phyloP scores from a whole-genome alignment of 2,888 invertebrate species.

The Pomacea canaliculata region DNA sequence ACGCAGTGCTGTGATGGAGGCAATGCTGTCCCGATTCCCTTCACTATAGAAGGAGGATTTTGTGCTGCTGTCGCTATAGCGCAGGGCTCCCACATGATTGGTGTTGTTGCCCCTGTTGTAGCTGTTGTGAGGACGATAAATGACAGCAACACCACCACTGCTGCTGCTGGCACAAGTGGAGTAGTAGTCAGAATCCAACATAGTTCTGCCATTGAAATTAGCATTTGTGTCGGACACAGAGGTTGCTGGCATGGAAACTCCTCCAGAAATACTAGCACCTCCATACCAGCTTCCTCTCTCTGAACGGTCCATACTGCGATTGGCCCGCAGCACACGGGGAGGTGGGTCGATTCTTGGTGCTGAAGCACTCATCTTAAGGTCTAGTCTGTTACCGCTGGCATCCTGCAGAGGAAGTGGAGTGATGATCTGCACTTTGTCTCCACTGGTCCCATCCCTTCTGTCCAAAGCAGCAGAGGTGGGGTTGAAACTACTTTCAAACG shows the following conservation, averaged over 20 bases:
- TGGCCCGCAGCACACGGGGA: conserved; percentile 51
- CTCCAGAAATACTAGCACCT: conserved; percentile 6
- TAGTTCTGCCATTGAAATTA: conserved; percentile 41
- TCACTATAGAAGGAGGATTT: conserved; percentile 31
- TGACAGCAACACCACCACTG: conserved; percentile 18
- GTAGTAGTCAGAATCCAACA: conserved; percentile 57
- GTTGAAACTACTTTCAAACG: conserved; percentile 43
- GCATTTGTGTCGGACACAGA: conserved; percentile 27
- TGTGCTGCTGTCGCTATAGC: conserved; percentile 29
- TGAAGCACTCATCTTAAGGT: conserved; percentile 40
- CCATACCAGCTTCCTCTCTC: conserved; percentile 37
- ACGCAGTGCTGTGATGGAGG: conserved; percentile 27
- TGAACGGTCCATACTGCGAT: conserved; percentile 42
- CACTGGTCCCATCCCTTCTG: conserved; percentile 14
- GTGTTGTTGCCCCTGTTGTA: conserved; percentile 16
- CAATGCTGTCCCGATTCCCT: conserved; percentile 26
- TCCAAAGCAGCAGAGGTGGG: conserved; percentile 7
- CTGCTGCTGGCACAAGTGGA: conserved; percentile 47
- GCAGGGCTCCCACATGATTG: conserved; percentile 1
- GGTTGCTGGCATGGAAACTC: neutral
- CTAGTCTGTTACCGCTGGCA: conserved; percentile 43
- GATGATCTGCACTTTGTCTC: conserved; percentile 40
- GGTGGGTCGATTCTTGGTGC: conserved; percentile 59
- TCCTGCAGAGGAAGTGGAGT: conserved; percentile 42
- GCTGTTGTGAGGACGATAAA: conserved; percentile 14